Evolutionary conservation across 2,113 vertebrate species (phyloP).

Genomic region (Leiothrix lutea): DNA sequence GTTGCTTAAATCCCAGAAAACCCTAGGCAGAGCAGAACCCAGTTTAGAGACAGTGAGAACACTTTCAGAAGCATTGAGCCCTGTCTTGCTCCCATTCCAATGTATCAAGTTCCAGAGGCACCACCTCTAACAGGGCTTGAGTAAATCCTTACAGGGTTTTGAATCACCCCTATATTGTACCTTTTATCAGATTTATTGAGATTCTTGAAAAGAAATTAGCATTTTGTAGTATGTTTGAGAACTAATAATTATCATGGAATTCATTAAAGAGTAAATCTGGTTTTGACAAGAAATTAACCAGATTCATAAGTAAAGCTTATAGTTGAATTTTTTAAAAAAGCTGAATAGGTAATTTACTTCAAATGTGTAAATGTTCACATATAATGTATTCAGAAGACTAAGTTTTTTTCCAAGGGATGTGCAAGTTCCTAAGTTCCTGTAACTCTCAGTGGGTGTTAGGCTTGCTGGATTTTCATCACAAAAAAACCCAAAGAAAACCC

Average conservation of each 20-base stretch:
- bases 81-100: background rate
- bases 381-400: background rate
- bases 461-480: background rate
- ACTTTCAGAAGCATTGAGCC: background rate
- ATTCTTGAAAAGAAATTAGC: background rate
- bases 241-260: background rate
- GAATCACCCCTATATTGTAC: background rate
- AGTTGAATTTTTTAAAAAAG: background rate
- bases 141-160: background rate
- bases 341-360: background rate
- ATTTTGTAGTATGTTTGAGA: background rate
- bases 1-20: background rate
- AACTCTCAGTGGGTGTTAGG: background rate
- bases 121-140: fast-evolving
- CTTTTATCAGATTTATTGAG: background rate
- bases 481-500: background rate
- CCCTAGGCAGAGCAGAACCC: background rate
- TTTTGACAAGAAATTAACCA: background rate
- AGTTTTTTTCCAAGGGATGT: background rate
- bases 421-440: background rate
- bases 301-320: background rate
- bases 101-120: background rate
- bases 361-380: background rate
- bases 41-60: background rate
- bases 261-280: background rate